phyloP scores from a whole-genome alignment of 2,797 vertebrate species.

The Sciurus vulgaris region DNA sequence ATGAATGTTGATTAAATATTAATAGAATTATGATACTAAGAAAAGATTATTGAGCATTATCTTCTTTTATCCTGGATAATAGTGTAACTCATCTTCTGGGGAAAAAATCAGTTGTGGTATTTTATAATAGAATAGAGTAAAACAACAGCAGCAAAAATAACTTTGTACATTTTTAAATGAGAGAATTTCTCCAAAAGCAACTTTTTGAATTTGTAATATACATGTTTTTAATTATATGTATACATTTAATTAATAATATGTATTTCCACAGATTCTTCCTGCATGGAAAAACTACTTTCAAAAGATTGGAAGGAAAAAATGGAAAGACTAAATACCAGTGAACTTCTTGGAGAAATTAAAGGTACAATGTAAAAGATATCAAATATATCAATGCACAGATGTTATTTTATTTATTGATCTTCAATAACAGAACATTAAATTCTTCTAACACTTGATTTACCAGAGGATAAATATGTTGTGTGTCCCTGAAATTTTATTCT shows the following conservation, averaged over 20 bases:
- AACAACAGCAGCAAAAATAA: slow-evolving; percentile 34
- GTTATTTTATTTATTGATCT: slow-evolving; percentile 38
- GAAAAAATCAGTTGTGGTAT: slow-evolving; percentile 44
- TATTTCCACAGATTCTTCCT: slow-evolving; percentile 91
- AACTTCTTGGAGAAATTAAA: slow-evolving; percentile 96
- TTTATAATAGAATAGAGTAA: slow-evolving; percentile 45
- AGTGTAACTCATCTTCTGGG: slow-evolving; percentile 37
- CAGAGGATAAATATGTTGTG: neutral
- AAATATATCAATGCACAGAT: neutral
- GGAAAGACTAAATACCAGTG: slow-evolving; percentile 94
- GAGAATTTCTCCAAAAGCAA: slow-evolving; percentile 80
- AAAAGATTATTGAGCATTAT: slow-evolving; percentile 18
- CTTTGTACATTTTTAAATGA: slow-evolving; percentile 84
- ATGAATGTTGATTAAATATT: slow-evolving; percentile 47
- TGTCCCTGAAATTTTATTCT: slow-evolving; percentile 18
- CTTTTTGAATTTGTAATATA: slow-evolving; percentile 75
- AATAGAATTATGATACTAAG: slow-evolving; percentile 34
- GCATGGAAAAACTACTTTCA: slow-evolving; percentile 95
- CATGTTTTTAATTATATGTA: slow-evolving; percentile 43
- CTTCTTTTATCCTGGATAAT: neutral
- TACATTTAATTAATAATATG: neutral
- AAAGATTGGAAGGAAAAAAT: slow-evolving; percentile 98
- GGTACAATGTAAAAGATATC: slow-evolving; percentile 87
- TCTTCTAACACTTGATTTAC: slow-evolving; percentile 41
- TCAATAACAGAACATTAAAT: slow-evolving; percentile 1